phyloP scores from a whole-genome alignment of 2,797 vertebrate genomes.

The Podarcis lilfordi region DNA sequence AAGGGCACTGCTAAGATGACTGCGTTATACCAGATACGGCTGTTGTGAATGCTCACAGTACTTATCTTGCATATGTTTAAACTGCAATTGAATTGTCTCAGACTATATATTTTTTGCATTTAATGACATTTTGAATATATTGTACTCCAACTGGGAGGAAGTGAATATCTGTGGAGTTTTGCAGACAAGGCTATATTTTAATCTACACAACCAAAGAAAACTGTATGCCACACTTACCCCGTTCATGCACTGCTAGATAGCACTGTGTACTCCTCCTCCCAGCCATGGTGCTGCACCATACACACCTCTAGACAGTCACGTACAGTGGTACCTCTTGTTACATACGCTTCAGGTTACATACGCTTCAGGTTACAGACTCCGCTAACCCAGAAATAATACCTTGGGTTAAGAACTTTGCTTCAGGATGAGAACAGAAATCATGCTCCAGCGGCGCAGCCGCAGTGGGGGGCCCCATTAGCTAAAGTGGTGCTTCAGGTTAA shows the following conservation, averaged over 20 bases:
- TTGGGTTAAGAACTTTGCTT: too few species aligned
- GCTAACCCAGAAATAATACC: too few species aligned
- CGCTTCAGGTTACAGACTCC: too few species aligned
- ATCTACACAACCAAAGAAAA: background rate
- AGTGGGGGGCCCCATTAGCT: too few species aligned
- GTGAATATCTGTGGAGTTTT: background rate
- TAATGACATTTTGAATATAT: background rate
- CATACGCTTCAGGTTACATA: too few species aligned
- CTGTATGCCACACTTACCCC: background rate
- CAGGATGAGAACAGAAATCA: too few species aligned
- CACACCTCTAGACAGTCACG: background rate
- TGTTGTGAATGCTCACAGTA: background rate
- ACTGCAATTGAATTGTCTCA: background rate
- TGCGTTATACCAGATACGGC: background rate
- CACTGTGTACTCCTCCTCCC: background rate
- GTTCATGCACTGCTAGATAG: background rate
- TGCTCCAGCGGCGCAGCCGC: too few species aligned
- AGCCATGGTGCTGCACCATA: background rate
- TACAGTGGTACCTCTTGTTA: too few species aligned
- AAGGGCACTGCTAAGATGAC: background rate
- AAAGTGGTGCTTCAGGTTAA: too few species aligned
- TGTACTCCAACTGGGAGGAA: background rate
- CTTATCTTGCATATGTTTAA: background rate
- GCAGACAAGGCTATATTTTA: background rate
- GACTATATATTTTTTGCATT: background rate